A percentile compares a stretch with the other conserved stretches of the same genome.
phyloP scores from a whole-genome alignment of 2,888 invertebrate genomes.

The Mythimna lalbum region DNA sequence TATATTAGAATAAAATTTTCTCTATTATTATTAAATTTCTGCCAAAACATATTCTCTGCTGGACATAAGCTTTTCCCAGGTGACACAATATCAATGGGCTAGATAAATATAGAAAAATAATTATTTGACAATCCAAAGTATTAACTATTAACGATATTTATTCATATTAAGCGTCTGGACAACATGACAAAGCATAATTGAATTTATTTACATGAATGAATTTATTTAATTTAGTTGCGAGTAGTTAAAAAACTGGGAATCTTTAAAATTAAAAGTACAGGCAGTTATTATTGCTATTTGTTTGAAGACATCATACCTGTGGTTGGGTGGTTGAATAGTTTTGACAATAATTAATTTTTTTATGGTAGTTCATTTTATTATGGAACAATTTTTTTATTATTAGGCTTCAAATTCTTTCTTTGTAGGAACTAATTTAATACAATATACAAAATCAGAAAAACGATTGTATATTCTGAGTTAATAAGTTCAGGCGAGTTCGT shows the following conservation, averaged over 20 bases:
- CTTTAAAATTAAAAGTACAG: background rate
- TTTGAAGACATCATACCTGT: background rate
- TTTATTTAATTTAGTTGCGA: no score
- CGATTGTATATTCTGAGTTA: background rate
- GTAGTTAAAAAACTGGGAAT: background rate
- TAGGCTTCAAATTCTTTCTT: no score
- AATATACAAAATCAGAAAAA: background rate
- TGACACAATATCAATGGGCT: no score
- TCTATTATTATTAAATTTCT: no score
- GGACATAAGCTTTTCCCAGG: background rate
- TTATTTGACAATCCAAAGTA: no score
- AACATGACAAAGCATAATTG: slow-evolving; percentile 26
- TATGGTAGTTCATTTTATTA: background rate
- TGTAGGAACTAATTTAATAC: no score
- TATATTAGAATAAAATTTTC: no score
- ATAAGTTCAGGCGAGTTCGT: background rate
- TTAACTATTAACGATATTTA: background rate
- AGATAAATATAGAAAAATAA: no score
- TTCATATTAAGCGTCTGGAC: background rate
- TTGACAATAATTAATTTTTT: background rate
- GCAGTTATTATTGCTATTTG: background rate
- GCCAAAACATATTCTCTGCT: no score
- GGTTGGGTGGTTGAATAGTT: background rate
- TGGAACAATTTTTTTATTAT: background rate
- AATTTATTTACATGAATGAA: background rate